These are phyloP conservation scores for Galerucella pusilla DNA, from an alignment of 2,888 invertebrate genomes.

Conservation along the genomic window DNA sequence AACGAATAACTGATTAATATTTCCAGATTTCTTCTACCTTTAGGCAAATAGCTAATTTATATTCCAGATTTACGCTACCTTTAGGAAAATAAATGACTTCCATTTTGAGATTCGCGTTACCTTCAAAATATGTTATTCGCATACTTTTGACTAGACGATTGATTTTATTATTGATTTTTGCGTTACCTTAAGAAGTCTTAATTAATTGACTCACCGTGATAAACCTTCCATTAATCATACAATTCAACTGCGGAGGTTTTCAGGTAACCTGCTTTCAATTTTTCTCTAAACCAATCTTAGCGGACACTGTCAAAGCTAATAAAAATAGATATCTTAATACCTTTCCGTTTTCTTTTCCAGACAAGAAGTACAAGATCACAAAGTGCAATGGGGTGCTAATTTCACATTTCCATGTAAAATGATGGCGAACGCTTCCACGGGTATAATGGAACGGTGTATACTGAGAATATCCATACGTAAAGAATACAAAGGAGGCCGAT, in stretches of 20 bases:
- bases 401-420: constrained; percentile 97
- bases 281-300: too few species aligned
- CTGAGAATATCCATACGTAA: constrained; percentile 95
- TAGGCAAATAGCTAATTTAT: background rate
- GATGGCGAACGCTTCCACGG: constrained; percentile 95
- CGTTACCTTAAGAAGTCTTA: background rate
- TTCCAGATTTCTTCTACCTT: constrained; percentile 15
- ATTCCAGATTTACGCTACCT: background rate
- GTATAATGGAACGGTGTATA: constrained; percentile 92
- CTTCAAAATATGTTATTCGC: background rate
- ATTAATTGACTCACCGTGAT: background rate
- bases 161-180: background rate
- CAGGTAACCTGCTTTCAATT: too few species aligned
- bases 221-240: too few species aligned
- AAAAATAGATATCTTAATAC: too few species aligned
- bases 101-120: background rate
- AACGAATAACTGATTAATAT: background rate
- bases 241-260: too few species aligned
- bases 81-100: background rate
- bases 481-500: constrained; percentile 86
- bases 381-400: constrained; percentile 91
- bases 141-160: background rate
- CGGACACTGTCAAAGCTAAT: too few species aligned
- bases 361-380: constrained; percentile 93
- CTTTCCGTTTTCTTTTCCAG: constrained; percentile 69